Base-by-base conservation (phyloP, 2,113 vertebrate genomes). In the Microcebus jonahi region DNA sequence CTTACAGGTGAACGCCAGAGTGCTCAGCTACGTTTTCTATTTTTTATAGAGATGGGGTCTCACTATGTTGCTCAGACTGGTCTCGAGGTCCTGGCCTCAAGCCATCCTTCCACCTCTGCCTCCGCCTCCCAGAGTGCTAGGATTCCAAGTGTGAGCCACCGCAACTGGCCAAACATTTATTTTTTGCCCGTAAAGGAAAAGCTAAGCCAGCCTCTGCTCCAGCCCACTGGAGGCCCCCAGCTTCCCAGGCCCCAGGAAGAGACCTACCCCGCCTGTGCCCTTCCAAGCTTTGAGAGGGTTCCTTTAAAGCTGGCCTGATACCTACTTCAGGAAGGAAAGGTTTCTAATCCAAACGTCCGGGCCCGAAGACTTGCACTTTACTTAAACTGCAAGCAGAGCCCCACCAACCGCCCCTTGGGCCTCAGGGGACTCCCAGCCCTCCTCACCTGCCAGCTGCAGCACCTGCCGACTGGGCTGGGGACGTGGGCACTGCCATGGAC, bases 251-350 rank as follows among this genome's bases (percentile, higher is more conserved):
- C 68, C 17, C 0, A 6, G 25, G 25, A 31, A 20, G 23, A 55
- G 3, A 27, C 42, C 36, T 0, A 0, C 36, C 23, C 57, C 1
- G 12, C 7, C 29, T 2, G 0, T 23, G 63, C 23, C n/a, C 70
- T 29, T 50, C 1, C 5, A 12, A 82, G 8, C 61, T 18, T 6
- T 34, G 8, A 9, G 9, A 31, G n/a, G 42, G 34, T 20, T 65
- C 45, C 77, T 45, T 45, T 17, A 68, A 79, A 63, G 36, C 42
- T 13, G 15, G 7, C 7, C 55, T 2, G 1, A 12, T 15, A 39
- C 53, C 55, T 4, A 55, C 42, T 50, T 42, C 25, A 14, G 29
- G 12, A 42, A 48, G 61, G 20, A 25, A 29, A 50, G 50, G 23
- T 85, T 88, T 82, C 76, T 39, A 8, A 8, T 0, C 12, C 0